Evolutionary conservation across 2,797 vertebrate species (phyloP), one percentile per base, ranked within the genome.

Genomic region (Bryconaethiops microstoma): DNA sequence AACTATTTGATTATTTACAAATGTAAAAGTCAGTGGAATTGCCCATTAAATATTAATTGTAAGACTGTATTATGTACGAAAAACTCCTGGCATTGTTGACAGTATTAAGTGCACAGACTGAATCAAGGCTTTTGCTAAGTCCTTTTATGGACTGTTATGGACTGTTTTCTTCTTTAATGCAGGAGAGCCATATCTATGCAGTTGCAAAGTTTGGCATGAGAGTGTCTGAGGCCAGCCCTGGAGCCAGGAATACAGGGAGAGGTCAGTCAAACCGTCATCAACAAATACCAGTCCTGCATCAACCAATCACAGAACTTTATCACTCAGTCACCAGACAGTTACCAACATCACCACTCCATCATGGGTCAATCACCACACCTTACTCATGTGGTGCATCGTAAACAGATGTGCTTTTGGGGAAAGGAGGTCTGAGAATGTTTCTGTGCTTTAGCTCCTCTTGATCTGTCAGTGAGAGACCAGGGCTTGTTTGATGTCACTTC

Each of bases 151-250:
- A 35, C 2, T 52, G 52, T 64, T 57, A 14, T 16, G 76, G 21
- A 64, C 25, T 8, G 1, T 83, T 0, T 7, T 23, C 62, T 21
- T 74, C 42, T 76, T 19, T 62, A 59, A 88, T 94, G 63, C 91
- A 99, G 97, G 97, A 98, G 90, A 97, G 96, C 87, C 95, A 96
- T 29, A 98, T 99, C 88, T 99, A 99, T 0, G 96, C 96, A 0
- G 95, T 98, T 84, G 97, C 97, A 10, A 96, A 95, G 60, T 96
- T 95, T 48, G 97, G 97, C 86, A 95, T 99, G 96, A 94, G 94
- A 85, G 92, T 98, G 12, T 98, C 97, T 0, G 97, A 97, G 76
- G 91, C 89, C 12, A 68, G 91, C 60, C 73, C 84, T 35, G 92
- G 88, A 88, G 92, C 89, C 73, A 92, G 93, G 17, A 82, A 91